Conservation (phyloP, 1,140 invertebrate species). For the Leptinotarsa texana region DNA sequence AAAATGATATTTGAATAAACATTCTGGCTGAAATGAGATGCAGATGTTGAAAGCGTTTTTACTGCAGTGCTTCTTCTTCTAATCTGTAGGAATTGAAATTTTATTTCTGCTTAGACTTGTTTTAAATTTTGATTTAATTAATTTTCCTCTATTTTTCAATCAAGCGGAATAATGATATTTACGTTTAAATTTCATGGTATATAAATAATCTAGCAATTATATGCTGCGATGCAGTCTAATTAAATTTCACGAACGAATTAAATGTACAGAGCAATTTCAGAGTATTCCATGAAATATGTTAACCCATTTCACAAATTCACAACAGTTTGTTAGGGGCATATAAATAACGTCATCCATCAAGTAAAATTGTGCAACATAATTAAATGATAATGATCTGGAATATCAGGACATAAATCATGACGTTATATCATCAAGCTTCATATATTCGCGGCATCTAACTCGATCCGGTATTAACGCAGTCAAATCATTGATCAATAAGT, state of each 20-base stretch:
- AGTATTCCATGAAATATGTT: background rate
- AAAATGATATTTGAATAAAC: too few species aligned
- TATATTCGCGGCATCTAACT: background rate
- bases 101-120: too few species aligned
- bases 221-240: slow-evolving; percentile 2
- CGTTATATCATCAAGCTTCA: slow-evolving; percentile 1
- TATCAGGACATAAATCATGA: background rate
- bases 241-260: background rate
- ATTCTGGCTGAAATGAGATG: too few species aligned
- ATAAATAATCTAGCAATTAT: background rate
- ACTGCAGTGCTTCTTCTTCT: too few species aligned
- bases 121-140: too few species aligned
- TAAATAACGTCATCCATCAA: slow-evolving; percentile 8
- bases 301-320: slow-evolving; percentile 2
- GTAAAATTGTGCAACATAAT: slow-evolving; percentile 4
- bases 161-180: too few species aligned
- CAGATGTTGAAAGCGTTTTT: too few species aligned
- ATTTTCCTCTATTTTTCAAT: too few species aligned
- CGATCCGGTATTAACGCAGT: slow-evolving; percentile 1
- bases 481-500: background rate
- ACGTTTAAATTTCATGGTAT: too few species aligned
- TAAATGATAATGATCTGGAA: slow-evolving; percentile 8
- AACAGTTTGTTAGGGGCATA: background rate
- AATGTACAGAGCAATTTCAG: background rate
- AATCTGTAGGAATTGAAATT: too few species aligned